Base-by-base conservation (phyloP, 92 coral and sea anemone species). In the Palythoa grandis region DNA sequence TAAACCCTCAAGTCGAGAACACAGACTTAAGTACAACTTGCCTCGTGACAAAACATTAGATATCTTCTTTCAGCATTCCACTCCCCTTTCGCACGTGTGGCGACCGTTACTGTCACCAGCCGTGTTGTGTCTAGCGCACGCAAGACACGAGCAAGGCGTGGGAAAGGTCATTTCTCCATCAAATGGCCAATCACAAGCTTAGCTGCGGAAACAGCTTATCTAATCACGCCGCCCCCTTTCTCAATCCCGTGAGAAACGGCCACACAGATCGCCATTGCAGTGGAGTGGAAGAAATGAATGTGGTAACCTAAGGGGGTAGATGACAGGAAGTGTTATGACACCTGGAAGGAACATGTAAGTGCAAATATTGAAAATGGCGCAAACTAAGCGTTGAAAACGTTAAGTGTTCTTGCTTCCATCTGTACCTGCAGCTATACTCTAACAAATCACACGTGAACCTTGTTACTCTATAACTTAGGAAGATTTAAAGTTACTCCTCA, bases 111-210 rank as follows among this genome's bases (percentile, higher is more conserved):
- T 67, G 43, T 65, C 75, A 80, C 22, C 39, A 70, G 9, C 63
- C 20, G 84, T 79, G 84, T 79, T 79, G 29, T 79, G 84, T 79
- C 84, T 65, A 79, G 57, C 85, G 85, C 85, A 80, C 74, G 85
- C 72, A 66, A 66, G 60, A 19, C 85, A 80, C 85, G 85, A 70
- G 85, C 72, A 25, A 80, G 85, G 85, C 85, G 85, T 80, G 85
- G 85, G 85, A 80, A 80, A 80, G 85, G 85, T 80, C 85, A 67
- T 4, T 25, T 67, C 60, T 47, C 23, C 38, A 53, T 23, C 74
- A 43, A 23, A 23, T 43, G 22, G 85, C 85, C 85, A 80, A 80
- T 80, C 85, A 80, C 14, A 80, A 23, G 85, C 43, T 24, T 43
- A 48, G 85, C 74, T 67, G 10, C 22, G 85, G 40, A 39, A 50